Conservation (phyloP, 2,888 invertebrate genomes). For the Sussaba pulchella region DNA sequence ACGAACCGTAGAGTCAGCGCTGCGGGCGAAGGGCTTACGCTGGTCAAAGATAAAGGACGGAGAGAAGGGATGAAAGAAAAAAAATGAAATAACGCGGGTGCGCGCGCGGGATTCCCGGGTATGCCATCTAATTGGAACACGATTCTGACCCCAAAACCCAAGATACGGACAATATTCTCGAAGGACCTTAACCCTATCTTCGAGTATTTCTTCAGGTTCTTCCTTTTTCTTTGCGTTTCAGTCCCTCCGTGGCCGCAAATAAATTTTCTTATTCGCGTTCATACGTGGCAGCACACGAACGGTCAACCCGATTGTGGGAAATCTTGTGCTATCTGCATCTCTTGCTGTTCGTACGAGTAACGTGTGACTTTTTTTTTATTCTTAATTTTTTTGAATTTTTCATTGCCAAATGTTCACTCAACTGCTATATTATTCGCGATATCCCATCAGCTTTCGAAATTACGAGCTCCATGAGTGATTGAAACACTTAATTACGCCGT, state of each 20-base stretch:
- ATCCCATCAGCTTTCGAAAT: background rate
- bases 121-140: constrained; percentile 82
- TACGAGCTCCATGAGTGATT: constrained; percentile 21
- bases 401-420: background rate
- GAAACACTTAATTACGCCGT: constrained; percentile 33
- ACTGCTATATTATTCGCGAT: background rate
- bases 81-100: constrained; percentile 22
- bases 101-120: constrained; percentile 28
- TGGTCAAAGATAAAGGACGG: constrained; percentile 50
- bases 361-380: constrained; percentile 33
- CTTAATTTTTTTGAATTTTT: background rate
- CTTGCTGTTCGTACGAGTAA: constrained; percentile 9
- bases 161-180: constrained; percentile 78
- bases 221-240: background rate
- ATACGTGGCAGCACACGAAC: background rate
- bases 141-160: constrained; percentile 82
- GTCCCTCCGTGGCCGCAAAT: background rate
- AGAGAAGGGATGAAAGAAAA: constrained; percentile 64
- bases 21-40: constrained; percentile 17
- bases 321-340: constrained; percentile 3
- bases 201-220: constrained; percentile 27
- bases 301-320: constrained; percentile 40
- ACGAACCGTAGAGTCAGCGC: constrained; percentile 18
- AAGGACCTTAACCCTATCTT: constrained; percentile 37
- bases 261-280: constrained; percentile 8